Percentiles rank a stretch among this genome's conserved stretches.
phyloP scores from a whole-genome alignment of 2,888 invertebrate species.

The Chydorus sphaericus region DNA sequence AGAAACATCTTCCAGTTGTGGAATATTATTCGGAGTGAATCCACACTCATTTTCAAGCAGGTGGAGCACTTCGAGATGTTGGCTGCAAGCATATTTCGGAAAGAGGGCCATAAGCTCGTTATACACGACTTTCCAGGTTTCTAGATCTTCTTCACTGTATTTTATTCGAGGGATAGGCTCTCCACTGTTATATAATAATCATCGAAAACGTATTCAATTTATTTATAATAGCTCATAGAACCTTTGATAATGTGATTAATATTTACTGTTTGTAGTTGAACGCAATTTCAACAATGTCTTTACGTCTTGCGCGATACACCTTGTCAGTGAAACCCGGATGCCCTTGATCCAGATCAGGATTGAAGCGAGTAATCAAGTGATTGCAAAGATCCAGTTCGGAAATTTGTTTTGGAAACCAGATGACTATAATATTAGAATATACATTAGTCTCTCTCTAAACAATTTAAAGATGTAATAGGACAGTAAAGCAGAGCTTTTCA shows the following conservation, averaged over 20 bases:
- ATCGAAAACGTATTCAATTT: too few species aligned
- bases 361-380: conserved; percentile 94
- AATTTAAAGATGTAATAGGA: too few species aligned
- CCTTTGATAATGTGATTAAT: neutral
- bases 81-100: conserved; percentile 83
- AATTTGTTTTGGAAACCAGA: conserved; percentile 94
- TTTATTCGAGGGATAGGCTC: conserved; percentile 74
- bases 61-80: conserved; percentile 70
- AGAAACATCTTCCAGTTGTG: conserved; percentile 90
- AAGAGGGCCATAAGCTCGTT: conserved; percentile 73
- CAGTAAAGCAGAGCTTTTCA: too few species aligned
- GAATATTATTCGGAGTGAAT: conserved; percentile 74
- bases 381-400: conserved; percentile 93
- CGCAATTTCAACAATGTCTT: conserved; percentile 92
- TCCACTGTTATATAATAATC: conserved; percentile 43
- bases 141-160: conserved; percentile 77
- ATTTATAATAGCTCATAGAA: neutral
- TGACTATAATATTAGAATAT: conserved; percentile 33
- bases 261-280: conserved; percentile 81
- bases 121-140: conserved; percentile 90
- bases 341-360: conserved; percentile 94
- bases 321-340: conserved; percentile 96
- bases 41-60: conserved; percentile 76
- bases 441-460: neutral
- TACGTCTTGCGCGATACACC: conserved; percentile 79